These are phyloP conservation scores for Stichopus chloronotus DNA, from an alignment of 35 echinoderm and acorn worm species.

Conservation along the genomic window DNA sequence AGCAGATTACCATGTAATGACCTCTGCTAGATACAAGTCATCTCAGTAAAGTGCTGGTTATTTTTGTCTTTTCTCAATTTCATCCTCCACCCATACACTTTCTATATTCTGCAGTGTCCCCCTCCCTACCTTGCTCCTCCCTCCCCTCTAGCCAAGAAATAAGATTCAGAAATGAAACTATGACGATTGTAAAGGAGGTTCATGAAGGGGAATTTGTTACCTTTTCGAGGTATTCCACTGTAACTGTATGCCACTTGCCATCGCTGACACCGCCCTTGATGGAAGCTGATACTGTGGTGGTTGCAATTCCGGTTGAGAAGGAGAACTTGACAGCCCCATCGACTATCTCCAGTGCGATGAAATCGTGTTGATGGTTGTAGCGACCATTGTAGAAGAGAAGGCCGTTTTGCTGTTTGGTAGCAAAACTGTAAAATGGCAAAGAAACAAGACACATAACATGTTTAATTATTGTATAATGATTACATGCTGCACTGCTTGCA, in stretches of 20 bases:
- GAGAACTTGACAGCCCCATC: conserved; percentile 87
- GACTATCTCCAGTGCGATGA: conserved; percentile 95
- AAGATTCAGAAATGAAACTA: too few species aligned
- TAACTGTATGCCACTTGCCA: conserved; percentile 86
- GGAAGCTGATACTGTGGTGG: conserved; percentile 80
- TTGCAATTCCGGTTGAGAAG: conserved; percentile 80
- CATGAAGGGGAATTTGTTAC: conserved; percentile 43
- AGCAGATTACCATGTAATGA: too few species aligned
- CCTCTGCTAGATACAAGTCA: too few species aligned
- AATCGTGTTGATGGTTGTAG: conserved; percentile 97
- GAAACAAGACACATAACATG: neutral
- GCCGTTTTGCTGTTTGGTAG: conserved; percentile 90
- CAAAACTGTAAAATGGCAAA: conserved; percentile 79
- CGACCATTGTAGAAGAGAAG: conserved; percentile 97
- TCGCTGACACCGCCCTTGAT: conserved; percentile 85
- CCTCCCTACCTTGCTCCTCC: too few species aligned
- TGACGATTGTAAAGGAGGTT: neutral
- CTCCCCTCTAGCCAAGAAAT: too few species aligned
- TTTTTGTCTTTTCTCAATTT: too few species aligned
- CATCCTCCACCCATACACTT: too few species aligned
- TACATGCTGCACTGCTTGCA: neutral
- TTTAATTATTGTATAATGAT: neutral
- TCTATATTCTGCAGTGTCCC: too few species aligned
- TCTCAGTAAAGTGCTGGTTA: too few species aligned
- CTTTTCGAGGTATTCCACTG: conserved; percentile 74